A percentile compares a stretch with the other conserved stretches of the same genome.
Evolutionary conservation across 1,140 invertebrate genomes (phyloP).

Genomic region (Diachasmimorpha longicaudata): DNA sequence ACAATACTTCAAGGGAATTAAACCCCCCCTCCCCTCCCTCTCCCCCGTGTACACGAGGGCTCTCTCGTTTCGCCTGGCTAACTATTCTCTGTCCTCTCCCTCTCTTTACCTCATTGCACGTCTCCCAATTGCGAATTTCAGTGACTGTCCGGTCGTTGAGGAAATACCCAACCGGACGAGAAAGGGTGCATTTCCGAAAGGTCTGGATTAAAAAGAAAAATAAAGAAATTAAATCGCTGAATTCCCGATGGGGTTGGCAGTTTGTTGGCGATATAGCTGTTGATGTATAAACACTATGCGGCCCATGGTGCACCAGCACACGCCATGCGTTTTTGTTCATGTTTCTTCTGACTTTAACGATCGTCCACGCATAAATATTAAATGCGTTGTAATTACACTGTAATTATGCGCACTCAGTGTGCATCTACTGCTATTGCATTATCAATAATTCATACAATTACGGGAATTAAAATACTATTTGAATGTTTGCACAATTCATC

Average conservation of each 20-base stretch:
- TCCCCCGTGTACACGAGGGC: neutral
- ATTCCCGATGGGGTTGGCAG: neutral
- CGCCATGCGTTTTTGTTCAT: slow-evolving; percentile 22
- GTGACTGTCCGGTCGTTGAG: neutral
- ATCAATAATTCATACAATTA: slow-evolving; percentile 22
- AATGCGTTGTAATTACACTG: slow-evolving; percentile 26
- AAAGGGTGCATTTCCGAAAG: too few relatives aligned
- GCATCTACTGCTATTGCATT: neutral
- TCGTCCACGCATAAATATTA: slow-evolving; percentile 22
- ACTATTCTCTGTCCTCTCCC: slow-evolving; percentile 2
- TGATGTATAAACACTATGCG: neutral
- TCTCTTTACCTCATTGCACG: neutral
- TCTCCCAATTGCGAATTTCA: neutral
- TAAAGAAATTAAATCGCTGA: slow-evolving; percentile 11
- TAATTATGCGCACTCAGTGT: slow-evolving; percentile 18
- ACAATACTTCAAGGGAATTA: slow-evolving; percentile 55
- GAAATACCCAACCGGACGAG: neutral
- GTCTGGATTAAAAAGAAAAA: too few relatives aligned
- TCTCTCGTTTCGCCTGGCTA: neutral
- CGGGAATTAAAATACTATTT: slow-evolving; percentile 20
- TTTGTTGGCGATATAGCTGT: neutral
- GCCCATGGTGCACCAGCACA: slow-evolving; percentile 9
- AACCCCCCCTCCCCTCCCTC: slow-evolving; percentile 24
- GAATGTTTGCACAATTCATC: slow-evolving; percentile 1
- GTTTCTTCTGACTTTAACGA: slow-evolving; percentile 24